Percentiles rank a stretch among this genome's conserved stretches.
These are phyloP conservation scores for Troides helena DNA, from an alignment of 2,888 invertebrate genomes.

Conservation along the genomic window DNA sequence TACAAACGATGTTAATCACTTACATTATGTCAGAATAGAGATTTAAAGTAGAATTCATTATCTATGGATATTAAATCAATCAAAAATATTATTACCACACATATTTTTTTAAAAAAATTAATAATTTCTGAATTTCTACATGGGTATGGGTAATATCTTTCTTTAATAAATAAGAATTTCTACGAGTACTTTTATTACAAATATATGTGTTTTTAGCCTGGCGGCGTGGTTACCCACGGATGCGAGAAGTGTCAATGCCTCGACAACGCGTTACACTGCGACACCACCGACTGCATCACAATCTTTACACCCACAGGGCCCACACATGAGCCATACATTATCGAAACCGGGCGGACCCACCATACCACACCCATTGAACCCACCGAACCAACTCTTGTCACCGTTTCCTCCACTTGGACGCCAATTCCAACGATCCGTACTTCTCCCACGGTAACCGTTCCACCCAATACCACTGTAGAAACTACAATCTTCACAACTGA, in stretches of 20 bases:
- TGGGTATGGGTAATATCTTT: no score
- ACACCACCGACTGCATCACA: conserved; percentile 73
- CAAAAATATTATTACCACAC: no score
- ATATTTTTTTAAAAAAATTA: no score
- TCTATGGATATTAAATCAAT: no score
- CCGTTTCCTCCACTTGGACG: conserved; percentile 21
- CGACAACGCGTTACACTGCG: conserved; percentile 87
- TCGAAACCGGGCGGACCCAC: conserved; percentile 23
- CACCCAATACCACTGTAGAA: conserved; percentile 25
- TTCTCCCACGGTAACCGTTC: conserved; percentile 7
- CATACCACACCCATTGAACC: conserved; percentile 18
- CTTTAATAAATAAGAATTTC: not conserved
- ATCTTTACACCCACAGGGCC: conserved; percentile 40
- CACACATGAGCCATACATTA: conserved; percentile 45
- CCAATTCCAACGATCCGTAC: conserved; percentile 3
- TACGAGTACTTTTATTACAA: not conserved
- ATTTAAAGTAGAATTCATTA: no score
- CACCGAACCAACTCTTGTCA: conserved; percentile 13
- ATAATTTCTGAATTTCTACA: no score
- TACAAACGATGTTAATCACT: no score
- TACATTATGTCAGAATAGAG: no score
- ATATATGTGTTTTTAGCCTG: conserved; percentile 80
- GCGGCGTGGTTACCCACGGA: conserved; percentile 80
- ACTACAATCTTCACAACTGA: conserved; percentile 17
- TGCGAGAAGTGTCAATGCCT: conserved; percentile 90